Evolutionary conservation across 2,797 vertebrate species (phyloP), one percentile per base, ranked within the genome.

Genomic region (Masticophis lateralis): DNA sequence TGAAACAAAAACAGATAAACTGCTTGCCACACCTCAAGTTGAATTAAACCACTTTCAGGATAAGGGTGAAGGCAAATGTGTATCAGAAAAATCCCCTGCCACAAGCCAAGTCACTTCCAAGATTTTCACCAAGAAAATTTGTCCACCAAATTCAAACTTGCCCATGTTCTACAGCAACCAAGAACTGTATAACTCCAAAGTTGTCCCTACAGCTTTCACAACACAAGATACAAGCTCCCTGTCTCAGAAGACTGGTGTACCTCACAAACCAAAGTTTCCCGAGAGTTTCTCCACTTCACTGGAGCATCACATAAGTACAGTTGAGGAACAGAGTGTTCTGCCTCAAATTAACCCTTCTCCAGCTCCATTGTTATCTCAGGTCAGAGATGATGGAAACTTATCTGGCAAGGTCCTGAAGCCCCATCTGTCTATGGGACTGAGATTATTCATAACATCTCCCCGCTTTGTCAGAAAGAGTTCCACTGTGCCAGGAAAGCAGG

Each of bases 381-480:
- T 93, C 93, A 96, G 97, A 5, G 96, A 93, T 20, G 10, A 69
- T 66, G 98, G 97, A 2, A 98, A 94, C 90, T 7, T 96, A 60
- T 97, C 94, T 0, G 98, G 99, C 93, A 98, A 98, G 96, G 96
- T 97, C 51, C 94, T 97, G 94, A 99, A 98, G 96, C 98, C 98
- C 59, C 98, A 97, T 93, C 98, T 99, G 91, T 98, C 98, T 7
- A 96, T 98, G 94, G 98, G 98, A n/a, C 98, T 99, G 93, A 99
- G 98, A 96, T 98, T 98, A 86, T 98, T 98, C 97, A 97, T 98
- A 93, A 99, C 98, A 96, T 98, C 98, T 43, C 98, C 99, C 14
- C 98, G 98, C 0, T 96, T 98, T 87, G 98, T 98, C 96, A 98
- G 97, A 97, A 98, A 97, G 95, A 98, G 96, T 93, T 97, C 97